These are phyloP conservation scores for Scaptomyza cyrtandrae DNA, from an alignment of 2,888 invertebrate genomes.

Conservation along the genomic window DNA sequence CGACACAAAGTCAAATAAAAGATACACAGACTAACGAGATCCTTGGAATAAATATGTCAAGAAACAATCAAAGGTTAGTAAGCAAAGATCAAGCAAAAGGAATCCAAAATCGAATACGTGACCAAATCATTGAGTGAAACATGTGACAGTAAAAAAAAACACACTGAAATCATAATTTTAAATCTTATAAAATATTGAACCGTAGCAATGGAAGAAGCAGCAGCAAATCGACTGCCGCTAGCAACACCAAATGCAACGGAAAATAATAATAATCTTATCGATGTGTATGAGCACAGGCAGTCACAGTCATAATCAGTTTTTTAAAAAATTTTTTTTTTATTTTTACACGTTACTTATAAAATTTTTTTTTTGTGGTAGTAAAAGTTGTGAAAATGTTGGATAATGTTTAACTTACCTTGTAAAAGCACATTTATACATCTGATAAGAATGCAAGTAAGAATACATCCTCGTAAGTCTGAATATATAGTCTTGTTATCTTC, in stretches of 20 bases:
- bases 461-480: too few relatives aligned
- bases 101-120: background rate
- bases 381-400: background rate
- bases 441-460: too few relatives aligned
- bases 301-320: background rate
- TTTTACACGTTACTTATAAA: background rate
- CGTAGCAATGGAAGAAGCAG: background rate
- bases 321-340: background rate
- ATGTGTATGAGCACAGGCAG: too few relatives aligned
- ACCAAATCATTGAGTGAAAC: slow-evolving; percentile 1
- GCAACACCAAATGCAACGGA: too few relatives aligned
- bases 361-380: background rate
- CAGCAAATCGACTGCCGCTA: background rate
- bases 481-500: too few relatives aligned
- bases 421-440: too few relatives aligned
- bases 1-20: background rate
- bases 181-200: background rate
- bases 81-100: slow-evolving; percentile 12
- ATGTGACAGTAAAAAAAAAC: background rate
- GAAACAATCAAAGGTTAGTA: slow-evolving; percentile 39
- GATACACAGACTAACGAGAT: slow-evolving; percentile 9
- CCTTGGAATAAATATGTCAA: slow-evolving; percentile 38
- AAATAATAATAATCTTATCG: too few relatives aligned
- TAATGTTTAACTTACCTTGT: too few relatives aligned
- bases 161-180: background rate